Evolutionary conservation across 2,113 vertebrate genomes (phyloP).

Genomic region (Ceyx melanurus): DNA sequence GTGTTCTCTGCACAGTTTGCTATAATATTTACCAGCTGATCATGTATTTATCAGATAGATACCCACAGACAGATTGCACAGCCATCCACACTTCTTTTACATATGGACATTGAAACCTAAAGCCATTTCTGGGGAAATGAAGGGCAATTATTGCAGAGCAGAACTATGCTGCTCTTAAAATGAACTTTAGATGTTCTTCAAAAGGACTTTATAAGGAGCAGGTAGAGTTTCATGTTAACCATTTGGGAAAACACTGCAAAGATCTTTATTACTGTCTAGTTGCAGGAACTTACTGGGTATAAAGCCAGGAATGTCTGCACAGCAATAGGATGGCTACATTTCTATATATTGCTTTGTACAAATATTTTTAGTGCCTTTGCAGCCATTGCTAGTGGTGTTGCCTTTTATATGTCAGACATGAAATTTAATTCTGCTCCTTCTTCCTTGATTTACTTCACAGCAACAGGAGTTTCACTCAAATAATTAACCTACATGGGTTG

Average conservation of each 20-base stretch:
- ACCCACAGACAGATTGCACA: background rate
- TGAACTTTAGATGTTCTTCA: slow-evolving; percentile 37
- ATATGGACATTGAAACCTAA: background rate
- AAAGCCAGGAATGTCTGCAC: background rate
- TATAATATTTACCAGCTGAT: background rate
- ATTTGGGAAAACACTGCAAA: slow-evolving; percentile 13
- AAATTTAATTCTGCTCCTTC: background rate
- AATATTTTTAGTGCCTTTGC: background rate
- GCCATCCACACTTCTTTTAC: background rate
- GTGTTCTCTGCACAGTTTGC: background rate
- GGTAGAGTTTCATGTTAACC: slow-evolving; percentile 22
- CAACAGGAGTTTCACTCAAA: background rate
- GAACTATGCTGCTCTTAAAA: background rate
- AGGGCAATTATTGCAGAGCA: background rate
- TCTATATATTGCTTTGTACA: background rate
- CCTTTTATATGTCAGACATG: background rate
- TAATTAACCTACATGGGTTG: background rate
- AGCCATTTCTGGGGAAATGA: background rate
- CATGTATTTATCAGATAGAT: background rate
- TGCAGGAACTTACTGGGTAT: background rate
- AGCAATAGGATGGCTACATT: background rate
- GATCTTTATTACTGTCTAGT: background rate
- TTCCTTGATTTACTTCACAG: slow-evolving; percentile 3
- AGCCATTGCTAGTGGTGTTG: background rate
- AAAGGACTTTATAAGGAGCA: slow-evolving; percentile 30